Base-by-base conservation (phyloP, 2,113 vertebrate genomes). In the Candoia aspera region DNA sequence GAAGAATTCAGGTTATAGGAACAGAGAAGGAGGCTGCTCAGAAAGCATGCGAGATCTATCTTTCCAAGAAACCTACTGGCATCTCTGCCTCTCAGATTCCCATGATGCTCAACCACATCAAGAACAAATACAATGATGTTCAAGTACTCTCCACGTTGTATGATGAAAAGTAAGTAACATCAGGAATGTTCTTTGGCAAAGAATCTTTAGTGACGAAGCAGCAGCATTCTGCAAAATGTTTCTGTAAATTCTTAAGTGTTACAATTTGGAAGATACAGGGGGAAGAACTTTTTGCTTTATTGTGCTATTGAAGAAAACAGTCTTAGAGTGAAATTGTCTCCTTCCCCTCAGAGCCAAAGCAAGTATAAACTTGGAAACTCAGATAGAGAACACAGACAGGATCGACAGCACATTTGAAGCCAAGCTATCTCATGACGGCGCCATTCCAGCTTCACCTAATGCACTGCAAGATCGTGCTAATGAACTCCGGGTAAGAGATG, bases 321-420 rank as follows among this genome's bases (percentile, higher is more conserved):
- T 59, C 6, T 33, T 84, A 58, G 60, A 84, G 85, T 87, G 60
- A 86, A 92, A 58, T 42, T 64, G 13, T 92, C 29, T 89, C 46
- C 73, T 24, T 8, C 62, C 91, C 17, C 64, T 92, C 92, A 99
- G 99, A 95, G 98, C 98, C 58, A 98, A 98, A 90, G 98, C 98
- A 21, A 98, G 98, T n/a, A 97, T 99, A 90, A 98, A 98, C 49
- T 96, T 99, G 96, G 98, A 99, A 95, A 97, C 73, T 92, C 98
- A 99, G 95, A 98, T 99, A 57, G 97, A 96, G 92, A 98, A 98
- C 13, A 97, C 98, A 3, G 98, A 99, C 37, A 97, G 96, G 92
- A 95, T 98, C 15, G 96, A 99, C 79, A 98, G 96, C 90, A 98
- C 94, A 0, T 98, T 99, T 92, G 99, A 99, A 96, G 97, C 97